Evolutionary conservation across 2,888 invertebrate species (phyloP), one percentile per base, ranked within the genome.

Genomic region (Brachynemurus nebulosus): DNA sequence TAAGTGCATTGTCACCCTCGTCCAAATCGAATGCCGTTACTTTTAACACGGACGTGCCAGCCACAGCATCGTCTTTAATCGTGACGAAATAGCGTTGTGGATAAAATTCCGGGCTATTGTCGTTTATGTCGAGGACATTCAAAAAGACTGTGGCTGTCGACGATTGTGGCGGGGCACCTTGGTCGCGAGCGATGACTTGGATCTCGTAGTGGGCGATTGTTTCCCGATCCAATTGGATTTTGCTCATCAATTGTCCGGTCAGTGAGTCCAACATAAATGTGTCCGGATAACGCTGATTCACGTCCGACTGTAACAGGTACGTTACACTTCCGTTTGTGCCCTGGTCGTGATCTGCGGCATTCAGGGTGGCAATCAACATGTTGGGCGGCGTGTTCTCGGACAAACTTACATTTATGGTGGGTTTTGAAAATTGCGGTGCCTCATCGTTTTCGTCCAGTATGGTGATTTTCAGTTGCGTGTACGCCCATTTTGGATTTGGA

Each of bases 361-460:
- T 82, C 42, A 92, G 64, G 64, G 85, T 83, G 1, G 89, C 79
- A 18, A 92, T 80, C 53, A 88, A 69, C 51, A 86, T 85, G 50
- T 79, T 75, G 0, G 85, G 78, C 42, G 84, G 80, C 7, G 82
- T 78, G 60, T 81, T 85, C 67, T 92, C 92, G 40, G 80, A 77
- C 25, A 91, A 59, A 30, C 78, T 80, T 3, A 89, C 80, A 56
- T 84, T 80, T 33, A 89, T 76, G 52, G 73, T 65, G 25, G 70
- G 67, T 58, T 86, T 83, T 1, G 80, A 76, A 66, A 95, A 95
- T 54, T 74, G 71, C 0, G 96, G 96, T 14, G 82, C 79, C 65
- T 93, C 90, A 59, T 95, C 95, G 62, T 96, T 96, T 66, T 93
- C 93, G 66, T 96, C 95, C 48, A 90, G 67, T 52, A 96, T 85